Evolutionary conservation across 2,888 invertebrate species (phyloP).

Genomic region (Chrysotoxum bicinctum): DNA sequence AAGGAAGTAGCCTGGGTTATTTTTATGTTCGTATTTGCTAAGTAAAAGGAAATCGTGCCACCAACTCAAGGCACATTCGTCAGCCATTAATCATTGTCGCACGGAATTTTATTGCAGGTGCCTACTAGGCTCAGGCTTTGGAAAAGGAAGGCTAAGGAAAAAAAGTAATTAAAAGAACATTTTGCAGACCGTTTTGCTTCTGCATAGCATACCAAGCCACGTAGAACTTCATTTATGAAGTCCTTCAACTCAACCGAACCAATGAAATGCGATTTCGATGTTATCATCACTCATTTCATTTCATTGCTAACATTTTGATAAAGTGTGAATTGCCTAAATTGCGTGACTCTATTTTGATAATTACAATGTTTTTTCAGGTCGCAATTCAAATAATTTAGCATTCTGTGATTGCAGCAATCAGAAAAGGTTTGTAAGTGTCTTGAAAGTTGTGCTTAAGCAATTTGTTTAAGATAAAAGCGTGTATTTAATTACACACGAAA

Average conservation of each 20-base stretch:
- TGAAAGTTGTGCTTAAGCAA: neutral
- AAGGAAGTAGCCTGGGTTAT: neutral
- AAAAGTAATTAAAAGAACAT: constrained; percentile 1
- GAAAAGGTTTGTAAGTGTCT: constrained; percentile 14
- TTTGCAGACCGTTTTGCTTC: neutral
- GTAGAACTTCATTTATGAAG: neutral
- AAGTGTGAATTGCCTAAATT: constrained; percentile 22
- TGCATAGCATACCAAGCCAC: neutral
- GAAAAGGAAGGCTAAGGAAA: neutral
- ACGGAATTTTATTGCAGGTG: constrained; percentile 44
- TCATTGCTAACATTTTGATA: constrained; percentile 19
- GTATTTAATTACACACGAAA: neutral
- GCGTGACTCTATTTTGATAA: constrained; percentile 14
- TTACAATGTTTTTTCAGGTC: constrained; percentile 3
- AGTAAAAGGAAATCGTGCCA: neutral
- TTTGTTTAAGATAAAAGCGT: neutral
- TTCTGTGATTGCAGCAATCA: constrained; percentile 8
- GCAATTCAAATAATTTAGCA: neutral
- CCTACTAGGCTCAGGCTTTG: constrained; percentile 8
- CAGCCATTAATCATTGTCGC: constrained; percentile 68
- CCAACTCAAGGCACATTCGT: neutral
- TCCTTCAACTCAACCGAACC: constrained; percentile 3
- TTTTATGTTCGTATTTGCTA: neutral
- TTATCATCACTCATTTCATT: constrained; percentile 14
- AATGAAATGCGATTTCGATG: neutral